Evolutionary conservation across 2,113 vertebrate genomes (phyloP), one percentile per base, ranked within the genome.

Genomic region (Python bivittatus): DNA sequence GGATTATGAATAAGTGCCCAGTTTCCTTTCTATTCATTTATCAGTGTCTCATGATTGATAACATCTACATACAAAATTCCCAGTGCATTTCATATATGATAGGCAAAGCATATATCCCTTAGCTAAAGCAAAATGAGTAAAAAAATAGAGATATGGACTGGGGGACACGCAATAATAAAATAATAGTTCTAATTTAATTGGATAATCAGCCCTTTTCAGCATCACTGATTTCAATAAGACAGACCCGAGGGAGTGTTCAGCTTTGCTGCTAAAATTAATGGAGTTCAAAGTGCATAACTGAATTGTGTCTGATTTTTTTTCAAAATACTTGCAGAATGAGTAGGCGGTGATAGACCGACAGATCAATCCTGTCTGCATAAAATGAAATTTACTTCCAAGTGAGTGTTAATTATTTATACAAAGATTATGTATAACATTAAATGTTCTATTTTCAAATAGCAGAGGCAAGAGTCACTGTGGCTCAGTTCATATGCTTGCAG

Each of bases 1-100:
- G 56, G 44, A 13, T 92, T 89, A 84, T 38, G 79, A 61, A 83
- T 61, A 89, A 92, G 61, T 88, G 84, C 58, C 87, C 79, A 84
- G 56, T 84, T 92, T 84, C 72, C 56, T 53, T n/a, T 89, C 79
- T 44, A 38, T 60, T 92, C 29, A 84, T 85, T 89, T 89, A 56
- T 84, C 25, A 79, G 44, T 27, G 15, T 56, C 53, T 90, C 23
- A 22, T 79, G 54, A 88, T 89, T 90, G 56, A 61, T 92, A n/a
- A 61, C 60, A 54, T 84, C 27, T 15, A 54, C 53, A 54, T 2
- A 68, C 33, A 38, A 25, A 88, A 85, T 88, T 88, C 38, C 48
- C 42, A 86, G n/a, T 87, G 38, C 86, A 91, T 22, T 84, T 79
- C 17, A 27, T 88, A 64, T 84, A 33, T 25, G 57, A 54, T n/a